Base-by-base conservation (phyloP, 1,140 invertebrate genomes). In the Ditylenchus dipsaci region DNA sequence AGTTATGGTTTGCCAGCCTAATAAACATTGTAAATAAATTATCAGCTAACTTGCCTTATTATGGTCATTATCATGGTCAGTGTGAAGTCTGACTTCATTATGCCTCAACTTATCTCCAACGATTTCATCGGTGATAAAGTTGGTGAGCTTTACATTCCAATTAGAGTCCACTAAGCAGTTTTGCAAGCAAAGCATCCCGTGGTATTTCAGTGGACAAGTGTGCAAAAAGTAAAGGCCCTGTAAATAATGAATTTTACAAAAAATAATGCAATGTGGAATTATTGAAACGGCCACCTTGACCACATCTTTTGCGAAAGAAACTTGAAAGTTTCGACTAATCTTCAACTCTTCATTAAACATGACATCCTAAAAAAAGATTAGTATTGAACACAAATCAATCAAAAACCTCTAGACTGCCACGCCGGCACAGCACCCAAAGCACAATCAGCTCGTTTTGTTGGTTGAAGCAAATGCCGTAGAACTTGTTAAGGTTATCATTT, bases 141-240 rank as follows among this genome's bases (percentile, higher is more conserved):
- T 83, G 5, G 80, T 82, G 19, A 83, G 69, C 65, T 80, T 81
- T 1, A 81, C 76, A 15, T 79, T 83, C 79, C 79, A 81, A 47
- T 81, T 82, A 5, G 78, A 81, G 63, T 81, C 81, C n/a, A 81
- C 79, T 15, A 81, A 62, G 59, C 79, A 81, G 47, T 81, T 81
- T 73, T 82, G 81, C 1, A 83, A 63, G 63, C 81, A 83, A 5
- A 81, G 33, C 53, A 83, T 73, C 23, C 79, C 79, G 58, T 81
- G 79, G 38, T 77, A 79, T 53, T 74, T 66, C 21, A 81, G 45
- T 23, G 60, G 64, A 11, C 81, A 78, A 21, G 74, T 67, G 61
- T 81, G 79, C 13, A 81, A 19, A 62, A 82, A 81, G 19, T 68
- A 65, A 0, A 81, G 60, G 17, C 80, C 79, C 81, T 80, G 19